Conservation (phyloP, 1,140 invertebrate species). For the Charaxes varanes region DNA sequence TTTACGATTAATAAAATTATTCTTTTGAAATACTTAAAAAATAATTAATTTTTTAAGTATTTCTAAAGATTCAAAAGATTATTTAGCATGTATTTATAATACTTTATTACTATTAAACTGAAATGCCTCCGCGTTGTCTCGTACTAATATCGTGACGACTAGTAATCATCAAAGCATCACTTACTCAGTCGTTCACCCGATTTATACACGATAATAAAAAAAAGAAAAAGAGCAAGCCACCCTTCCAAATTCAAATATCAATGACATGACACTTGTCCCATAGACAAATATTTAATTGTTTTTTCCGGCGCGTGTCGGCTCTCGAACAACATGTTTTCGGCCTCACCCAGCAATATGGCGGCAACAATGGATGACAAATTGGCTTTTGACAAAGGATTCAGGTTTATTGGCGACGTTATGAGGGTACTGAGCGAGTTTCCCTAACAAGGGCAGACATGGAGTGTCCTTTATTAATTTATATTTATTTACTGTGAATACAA, state of each 20-base stretch:
- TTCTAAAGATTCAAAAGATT: too few relatives aligned
- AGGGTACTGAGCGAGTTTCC: constrained; percentile 49
- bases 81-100: too few relatives aligned
- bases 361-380: constrained; percentile 65
- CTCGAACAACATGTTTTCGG: constrained; percentile 41
- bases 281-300: constrained; percentile 56
- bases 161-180: too few relatives aligned
- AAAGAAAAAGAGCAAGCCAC: background rate
- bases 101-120: too few relatives aligned
- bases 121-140: too few relatives aligned
- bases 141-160: too few relatives aligned
- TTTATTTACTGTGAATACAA: background rate
- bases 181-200: too few relatives aligned
- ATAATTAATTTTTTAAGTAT: too few relatives aligned
- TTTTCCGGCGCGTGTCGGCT: constrained; percentile 49
- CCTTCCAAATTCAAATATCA: constrained; percentile 23
- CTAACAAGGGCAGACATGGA: constrained; percentile 25
- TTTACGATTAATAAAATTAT: too few relatives aligned
- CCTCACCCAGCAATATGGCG: constrained; percentile 12
- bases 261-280: constrained; percentile 27
- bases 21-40: too few relatives aligned
- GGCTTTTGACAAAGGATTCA: constrained; percentile 57
- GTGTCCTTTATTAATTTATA: constrained; percentile 8
- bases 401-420: constrained; percentile 66
- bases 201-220: background rate